Evolutionary conservation across 2,888 invertebrate genomes (phyloP), one percentile per base, ranked within the genome.

Genomic region (Cacoxenus indagator): DNA sequence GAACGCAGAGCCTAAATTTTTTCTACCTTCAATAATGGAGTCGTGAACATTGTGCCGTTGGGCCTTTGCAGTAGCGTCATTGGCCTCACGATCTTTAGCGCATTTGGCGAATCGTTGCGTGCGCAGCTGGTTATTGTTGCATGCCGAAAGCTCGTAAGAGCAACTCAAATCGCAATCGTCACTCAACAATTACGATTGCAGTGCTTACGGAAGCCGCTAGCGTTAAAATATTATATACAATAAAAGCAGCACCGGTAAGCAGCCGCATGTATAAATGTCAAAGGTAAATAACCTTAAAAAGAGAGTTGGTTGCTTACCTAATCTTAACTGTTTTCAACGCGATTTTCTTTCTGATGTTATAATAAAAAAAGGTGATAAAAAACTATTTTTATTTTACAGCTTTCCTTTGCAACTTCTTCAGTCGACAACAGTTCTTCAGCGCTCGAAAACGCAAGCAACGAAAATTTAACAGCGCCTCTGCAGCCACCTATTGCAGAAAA

Each of bases 401-500:
- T 71, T 51, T 67, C 65, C 8, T 17, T 27, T 48, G 24, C 24
- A 26, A 4, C 26, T 22, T n/a, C 54, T 26, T 22, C 22, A 27
- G n/a, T 14, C 31, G 11, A 29, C 46, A 31, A 11, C n/a, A 29
- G 17, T 31, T 22, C 48, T 14, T 24, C 31, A 22, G 64, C 65
- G 8, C 26, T 22, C 1, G 70, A 70, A 24, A 64, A 24, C 9
- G 55, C 64, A 64, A 26, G 31, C 46, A 43, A 70, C 72, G 22
- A 51, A n/a, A 67, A 64, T 55, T 69, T 31, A 45, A 72, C 70
- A 27, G 67, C 70, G 5, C 48, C 75, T 6, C 68, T 73, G 4
- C 59, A 79, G 24, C 79, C 74, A 2, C 72, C 84, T 8, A 77
- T 75, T 0, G 82, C 86, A 1, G 85, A 84, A 65, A 78, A 83